Conservation (phyloP, 2,113 vertebrate species). For the Salvelinus sp. region DNA sequence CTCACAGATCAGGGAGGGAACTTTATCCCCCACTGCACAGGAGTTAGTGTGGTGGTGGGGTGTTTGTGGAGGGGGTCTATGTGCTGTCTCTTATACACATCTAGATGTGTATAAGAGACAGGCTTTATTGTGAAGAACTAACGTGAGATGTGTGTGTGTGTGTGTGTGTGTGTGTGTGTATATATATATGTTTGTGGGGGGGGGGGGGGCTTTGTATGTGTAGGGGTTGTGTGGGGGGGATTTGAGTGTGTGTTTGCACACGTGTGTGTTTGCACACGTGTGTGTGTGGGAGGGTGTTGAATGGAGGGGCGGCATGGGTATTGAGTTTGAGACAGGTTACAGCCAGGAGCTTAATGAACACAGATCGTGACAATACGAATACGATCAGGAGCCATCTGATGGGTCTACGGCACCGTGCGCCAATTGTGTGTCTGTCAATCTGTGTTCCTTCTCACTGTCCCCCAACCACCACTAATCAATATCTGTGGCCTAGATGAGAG, state of each 20-base stretch:
- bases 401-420: constrained; percentile 25
- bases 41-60: not conserved
- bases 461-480: constrained; percentile 75
- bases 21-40: not conserved
- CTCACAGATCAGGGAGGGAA: constrained; percentile 3
- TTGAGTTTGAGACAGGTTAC: constrained; percentile 30
- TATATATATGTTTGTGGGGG: not conserved
- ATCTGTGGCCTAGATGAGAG: constrained; percentile 76
- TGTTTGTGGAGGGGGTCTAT: not conserved
- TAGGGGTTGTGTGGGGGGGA: not conserved
- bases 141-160: too few relatives aligned
- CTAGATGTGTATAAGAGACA: too few relatives aligned
- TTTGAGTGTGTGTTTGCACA: not conserved
- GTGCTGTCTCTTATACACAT: too few relatives aligned
- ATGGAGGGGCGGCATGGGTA: not conserved
- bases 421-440: constrained; percentile 74
- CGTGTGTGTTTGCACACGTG: not conserved
- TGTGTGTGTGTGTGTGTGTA: not conserved
- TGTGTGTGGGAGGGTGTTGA: not conserved
- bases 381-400: constrained; percentile 53
- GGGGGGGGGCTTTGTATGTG: not conserved
- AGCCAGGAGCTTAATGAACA: constrained; percentile 17
- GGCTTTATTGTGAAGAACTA: too few relatives aligned
- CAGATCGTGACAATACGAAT: constrained; percentile 52
- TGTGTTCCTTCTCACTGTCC: constrained; percentile 63